Evolutionary conservation across 2,888 invertebrate species (phyloP), one percentile per base, ranked within the genome.

Genomic region (Corythucha ciliata): DNA sequence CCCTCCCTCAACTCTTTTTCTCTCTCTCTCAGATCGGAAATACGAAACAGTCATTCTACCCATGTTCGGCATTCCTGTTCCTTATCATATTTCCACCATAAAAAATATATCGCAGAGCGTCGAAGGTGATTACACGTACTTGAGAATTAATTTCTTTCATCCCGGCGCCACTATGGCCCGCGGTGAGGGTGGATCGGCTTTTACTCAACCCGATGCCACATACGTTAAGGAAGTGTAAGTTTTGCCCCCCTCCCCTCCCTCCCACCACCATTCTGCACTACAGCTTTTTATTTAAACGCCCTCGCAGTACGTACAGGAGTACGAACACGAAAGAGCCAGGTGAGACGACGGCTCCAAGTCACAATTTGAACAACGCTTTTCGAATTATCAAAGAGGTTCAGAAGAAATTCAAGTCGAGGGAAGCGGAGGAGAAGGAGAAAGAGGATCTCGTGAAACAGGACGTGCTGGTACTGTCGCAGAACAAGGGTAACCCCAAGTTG

Each of bases 381-480:
- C 80, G 97, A 59, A 75, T 98, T 48, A 98, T 99, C 63, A 99
- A 99, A 70, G 98, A 99, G 72, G 91, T 94, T 25, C 98, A 99
- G 73, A 94, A 98, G 70, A 91, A 91, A 65, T 99, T 91, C 70
- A 94, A 93, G 71, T 96, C 93, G 1, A 77, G 97, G 58, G 98
- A 99, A 70, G 94, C 96, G 0, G 98, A 99, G 68, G 97, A 97
- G 68, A 79, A 91, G 48, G 97, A 99, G 68, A 96, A 96, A 63
- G 98, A 98, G 69, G 93, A 97, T 72, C 79, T 98, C 57, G 96
- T 98, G 0, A 97, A 97, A 71, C 98, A 99, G 69, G 98, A 98
- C 69, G 92, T 92, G 21, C 72, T 98, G 36, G 77, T 97, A 26
- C 72, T 97, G 26, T 92, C 91, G 8, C 88, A 88, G 62, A 94